Conservation (phyloP, 2,797 vertebrate genomes). For the Cottoperca gobio region DNA sequence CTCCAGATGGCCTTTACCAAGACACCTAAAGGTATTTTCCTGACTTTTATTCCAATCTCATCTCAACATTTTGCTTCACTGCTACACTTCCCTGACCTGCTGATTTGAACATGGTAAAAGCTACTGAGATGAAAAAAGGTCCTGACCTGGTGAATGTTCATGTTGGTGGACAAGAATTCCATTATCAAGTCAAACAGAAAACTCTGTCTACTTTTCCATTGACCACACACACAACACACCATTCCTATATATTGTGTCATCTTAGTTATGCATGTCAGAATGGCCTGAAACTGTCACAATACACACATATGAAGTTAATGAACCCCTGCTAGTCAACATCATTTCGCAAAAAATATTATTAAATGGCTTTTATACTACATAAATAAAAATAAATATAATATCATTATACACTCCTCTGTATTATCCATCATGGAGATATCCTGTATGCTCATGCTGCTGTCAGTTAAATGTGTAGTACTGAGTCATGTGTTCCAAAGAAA, state of each 20-base stretch:
- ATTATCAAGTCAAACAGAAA: constrained; percentile 15
- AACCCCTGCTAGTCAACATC: no score
- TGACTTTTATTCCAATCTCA: constrained; percentile 7
- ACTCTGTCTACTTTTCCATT: neutral
- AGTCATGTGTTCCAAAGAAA: no score
- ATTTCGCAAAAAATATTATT: neutral
- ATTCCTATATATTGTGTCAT: neutral
- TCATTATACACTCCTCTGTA: neutral
- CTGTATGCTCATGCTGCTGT: neutral
- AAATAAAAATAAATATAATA: neutral
- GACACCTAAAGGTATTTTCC: no score
- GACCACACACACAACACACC: neutral
- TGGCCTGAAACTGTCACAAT: neutral
- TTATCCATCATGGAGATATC: neutral
- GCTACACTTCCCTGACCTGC: neutral
- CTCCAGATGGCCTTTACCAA: no score
- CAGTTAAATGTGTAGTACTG: no score
- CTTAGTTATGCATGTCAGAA: neutral
- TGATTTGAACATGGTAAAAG: constrained; percentile 24
- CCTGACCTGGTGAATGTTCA: constrained; percentile 17
- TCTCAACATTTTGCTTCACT: neutral
- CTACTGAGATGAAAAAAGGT: constrained; percentile 16
- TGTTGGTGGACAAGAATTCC: constrained; percentile 1
- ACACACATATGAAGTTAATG: neutral
- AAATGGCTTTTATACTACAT: neutral